phyloP scores from a whole-genome alignment of 2,797 vertebrate species.

The Lithobates sylvaticus region DNA sequence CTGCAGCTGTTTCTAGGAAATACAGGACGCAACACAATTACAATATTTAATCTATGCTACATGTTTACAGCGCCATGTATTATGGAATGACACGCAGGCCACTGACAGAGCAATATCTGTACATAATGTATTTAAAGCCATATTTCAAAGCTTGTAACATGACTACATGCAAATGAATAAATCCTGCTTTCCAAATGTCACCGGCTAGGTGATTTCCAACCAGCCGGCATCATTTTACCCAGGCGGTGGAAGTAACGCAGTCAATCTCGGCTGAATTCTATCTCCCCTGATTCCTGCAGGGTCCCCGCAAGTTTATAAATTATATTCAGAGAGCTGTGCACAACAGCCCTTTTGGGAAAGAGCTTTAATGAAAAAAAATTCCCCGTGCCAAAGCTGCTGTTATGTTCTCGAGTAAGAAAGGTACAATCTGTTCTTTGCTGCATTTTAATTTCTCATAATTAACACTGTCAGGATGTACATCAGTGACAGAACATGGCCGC shows the following conservation, averaged over 20 bases:
- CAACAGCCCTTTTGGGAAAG: conserved; percentile 71
- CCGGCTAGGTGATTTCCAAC: conserved; percentile 69
- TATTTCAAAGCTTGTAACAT: conserved; percentile 71
- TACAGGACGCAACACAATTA: conserved; percentile 72
- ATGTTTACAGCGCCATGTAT: conserved; percentile 67
- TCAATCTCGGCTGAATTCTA: conserved; percentile 71
- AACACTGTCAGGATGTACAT: conserved; percentile 76
- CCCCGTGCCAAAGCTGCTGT: conserved; percentile 69
- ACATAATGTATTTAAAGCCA: conserved; percentile 63
- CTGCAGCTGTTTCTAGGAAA: conserved; percentile 66
- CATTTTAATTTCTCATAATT: conserved; percentile 79
- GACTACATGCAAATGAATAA: conserved; percentile 74
- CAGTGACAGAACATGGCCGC: conserved; percentile 69
- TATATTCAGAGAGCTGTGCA: conserved; percentile 69
- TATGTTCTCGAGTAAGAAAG: conserved; percentile 73
- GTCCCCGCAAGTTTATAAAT: conserved; percentile 71
- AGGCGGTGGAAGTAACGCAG: conserved; percentile 69
- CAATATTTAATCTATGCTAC: conserved; percentile 68
- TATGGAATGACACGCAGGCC: conserved; percentile 57
- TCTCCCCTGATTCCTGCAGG: conserved; percentile 68
- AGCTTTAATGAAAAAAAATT: conserved; percentile 78
- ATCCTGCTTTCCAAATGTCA: conserved; percentile 73
- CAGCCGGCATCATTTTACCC: conserved; percentile 66
- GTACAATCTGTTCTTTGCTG: conserved; percentile 75
- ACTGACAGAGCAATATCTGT: conserved; percentile 57